Evolutionary conservation across 1,140 invertebrate species (phyloP), one percentile per base, ranked within the genome.

Genomic region (Tyrophagus putrescentiae): DNA sequence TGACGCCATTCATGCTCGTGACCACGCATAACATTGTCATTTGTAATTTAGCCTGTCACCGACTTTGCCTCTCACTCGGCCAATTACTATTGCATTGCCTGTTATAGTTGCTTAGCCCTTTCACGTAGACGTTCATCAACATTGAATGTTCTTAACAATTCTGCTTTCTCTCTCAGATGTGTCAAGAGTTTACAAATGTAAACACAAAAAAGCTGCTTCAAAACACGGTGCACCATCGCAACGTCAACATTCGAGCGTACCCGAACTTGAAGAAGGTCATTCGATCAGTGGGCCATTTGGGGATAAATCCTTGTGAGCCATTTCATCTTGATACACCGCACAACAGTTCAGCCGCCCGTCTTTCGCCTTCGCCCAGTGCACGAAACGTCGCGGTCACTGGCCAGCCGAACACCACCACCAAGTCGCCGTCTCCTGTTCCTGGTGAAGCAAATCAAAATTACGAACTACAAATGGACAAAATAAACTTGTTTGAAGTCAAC

Each of bases 141-240:
- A 39, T 13, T 39, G 13, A 39, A 21, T 39, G 36, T 13, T 39
- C 21, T 39, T 13, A 39, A 13, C 36, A n/a, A n/a, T n/a, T n/a
- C n/a, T n/a, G n/a, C n/a, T n/a, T n/a, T n/a, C 21, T 39, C 7
- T 48, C 31, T 7, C 18, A 48, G 45, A 48, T 48, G 7, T 48
- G 45, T 48, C 45, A 48, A 48, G 45, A 48, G 7, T 48, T 48
- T 29, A 48, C 23, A 29, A 48, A 48, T 13, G 45, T 48, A 48
- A 48, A 18, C 45, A 48, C 45, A 9, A 48, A 48, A 48, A 48
- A 48, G 45, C 31, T 48, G 45, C 23, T 48, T 21, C 45, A 18
- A 7, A 48, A 48, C 18, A 48, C 45, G 7, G 45, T 21, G 18
- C 45, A 48, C 18, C 23, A 48, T 21, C 23, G 23, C 21, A 7